Evolutionary conservation across 2,888 invertebrate genomes (phyloP), one percentile per base, ranked within the genome.

Genomic region (Gastrophysa polygoni): DNA sequence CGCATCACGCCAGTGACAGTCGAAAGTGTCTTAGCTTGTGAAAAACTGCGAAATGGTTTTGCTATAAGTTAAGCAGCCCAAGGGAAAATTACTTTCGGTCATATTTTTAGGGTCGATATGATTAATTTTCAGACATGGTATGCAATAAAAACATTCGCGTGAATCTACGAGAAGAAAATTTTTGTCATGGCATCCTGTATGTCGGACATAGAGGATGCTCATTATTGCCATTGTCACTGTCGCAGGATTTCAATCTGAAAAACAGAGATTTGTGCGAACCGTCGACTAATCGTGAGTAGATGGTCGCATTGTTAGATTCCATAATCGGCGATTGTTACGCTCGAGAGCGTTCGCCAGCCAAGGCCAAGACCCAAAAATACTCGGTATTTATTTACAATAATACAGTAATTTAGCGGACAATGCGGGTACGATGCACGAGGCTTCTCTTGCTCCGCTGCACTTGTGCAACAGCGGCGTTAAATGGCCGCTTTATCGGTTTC

Each of bases 401-500:
- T 62, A 67, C 50, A 64, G 70, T 66, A 68, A 70, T 70, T 68
- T 68, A 57, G 64, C 65, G 67, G 62, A 70, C 68, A 69, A 70
- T 69, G 70, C 66, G 61, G 68, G 69, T 69, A 68, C 66, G 61
- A 68, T 68, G 68, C 68, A 68, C 61, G 64, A 48, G 64, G 57
- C 61, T 58, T 68, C 66, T 14, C 38, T 38, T 67, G 68, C 59
- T 67, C 65, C 59, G 68, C 38, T 71, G 71, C 71, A 70, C 66
- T 73, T 73, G 63, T 71, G 72, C 68, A 75, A 75, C 64, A 63
- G 64, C 54, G 48, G 67, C 67, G 68, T 68, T 68, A 73, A 72
- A 72, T 71, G 69, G 67, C 66, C 59, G 68, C 69, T 64, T 73
- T 74, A 72, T 73, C 71, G 71, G 61, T 74, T 68, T 71, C 66